Base-by-base conservation (phyloP, 2,888 invertebrate genomes). In the Entomobrya proxima region DNA sequence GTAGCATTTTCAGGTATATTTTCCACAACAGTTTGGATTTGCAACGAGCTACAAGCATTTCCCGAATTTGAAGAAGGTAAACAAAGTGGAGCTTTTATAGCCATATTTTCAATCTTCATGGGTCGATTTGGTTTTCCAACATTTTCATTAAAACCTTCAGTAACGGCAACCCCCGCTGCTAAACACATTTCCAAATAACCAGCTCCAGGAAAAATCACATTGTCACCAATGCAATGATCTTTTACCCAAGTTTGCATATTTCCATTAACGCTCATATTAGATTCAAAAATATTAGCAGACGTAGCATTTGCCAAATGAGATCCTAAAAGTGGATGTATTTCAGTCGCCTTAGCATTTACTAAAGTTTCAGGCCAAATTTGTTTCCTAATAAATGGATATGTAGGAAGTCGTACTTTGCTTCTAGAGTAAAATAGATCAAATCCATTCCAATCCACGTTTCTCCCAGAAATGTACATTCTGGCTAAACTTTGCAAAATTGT, bases 211-310 rank as follows among this genome's bases (percentile, higher is more conserved):
- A 76, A 37, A 15, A 76, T 21, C 1, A 37, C 3, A 6, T 35
- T n/a, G 0, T 76, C 5, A 35, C 75, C 75, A 2, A 76, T 37
- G 0, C 37, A 32, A 37, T 76, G 75, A 24, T 76, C 75, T 40
- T 37, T 76, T 6, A 76, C 21, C 1, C 32, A 76, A 6, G 35
- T 21, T n/a, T 21, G 24, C n/a, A n/a, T n/a, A n/a, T n/a, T n/a
- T 6, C 21, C 5, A 24, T 15, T 32, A 3, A 37, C 3, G n/a
- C 13, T 76, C 21, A 76, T 6, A 1, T 24, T 13, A 9, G 92
- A 37, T 90, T 90, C 69, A 90, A 91, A 0, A 92, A 90, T n/a
- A 21, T 55, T 76, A 4, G 35, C 15, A 6, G 52, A 13, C 5
- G 75, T 37, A 9, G 75, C 75, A 18, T 55, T 76, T 18, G 55